phyloP scores from a whole-genome alignment of 2,797 vertebrate species.

The Nannoperca australis region DNA sequence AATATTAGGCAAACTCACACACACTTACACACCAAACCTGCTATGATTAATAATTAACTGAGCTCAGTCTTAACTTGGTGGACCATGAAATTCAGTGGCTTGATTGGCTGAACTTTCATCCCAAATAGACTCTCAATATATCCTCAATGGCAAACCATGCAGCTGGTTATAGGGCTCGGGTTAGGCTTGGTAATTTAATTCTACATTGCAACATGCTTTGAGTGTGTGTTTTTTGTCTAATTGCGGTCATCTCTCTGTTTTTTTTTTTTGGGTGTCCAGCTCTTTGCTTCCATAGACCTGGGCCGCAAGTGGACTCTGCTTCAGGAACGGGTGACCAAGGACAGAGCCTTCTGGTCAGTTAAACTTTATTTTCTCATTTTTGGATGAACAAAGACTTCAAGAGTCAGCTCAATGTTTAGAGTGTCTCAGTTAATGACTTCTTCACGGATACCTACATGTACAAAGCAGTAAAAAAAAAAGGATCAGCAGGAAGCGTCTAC shows the following conservation, averaged over 20 bases:
- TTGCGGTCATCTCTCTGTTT: neutral
- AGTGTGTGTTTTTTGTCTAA: constrained; percentile 32
- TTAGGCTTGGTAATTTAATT: constrained; percentile 23
- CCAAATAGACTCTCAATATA: constrained; percentile 30
- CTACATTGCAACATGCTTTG: constrained; percentile 4
- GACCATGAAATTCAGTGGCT: constrained; percentile 59
- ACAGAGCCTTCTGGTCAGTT: constrained; percentile 92
- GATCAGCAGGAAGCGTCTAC: neutral
- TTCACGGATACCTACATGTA: neutral
- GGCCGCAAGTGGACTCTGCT: constrained; percentile 93
- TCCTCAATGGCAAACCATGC: constrained; percentile 24
- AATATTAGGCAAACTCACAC: constrained; percentile 40
- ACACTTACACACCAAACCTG: constrained; percentile 11
- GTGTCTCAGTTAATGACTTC: neutral
- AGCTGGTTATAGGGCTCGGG: constrained; percentile 6
- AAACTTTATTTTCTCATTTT: neutral
- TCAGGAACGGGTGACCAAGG: constrained; percentile 94
- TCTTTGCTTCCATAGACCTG: constrained; percentile 91
- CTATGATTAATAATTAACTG: constrained; percentile 61
- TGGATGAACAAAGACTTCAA: neutral
- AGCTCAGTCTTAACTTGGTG: constrained; percentile 53
- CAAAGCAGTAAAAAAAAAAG: neutral
- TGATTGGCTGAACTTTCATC: constrained; percentile 41
- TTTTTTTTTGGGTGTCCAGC: constrained; percentile 78
- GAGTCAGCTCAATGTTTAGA: neutral